phyloP scores from a whole-genome alignment of 2,888 invertebrate species.

The Elgonia sp. region DNA sequence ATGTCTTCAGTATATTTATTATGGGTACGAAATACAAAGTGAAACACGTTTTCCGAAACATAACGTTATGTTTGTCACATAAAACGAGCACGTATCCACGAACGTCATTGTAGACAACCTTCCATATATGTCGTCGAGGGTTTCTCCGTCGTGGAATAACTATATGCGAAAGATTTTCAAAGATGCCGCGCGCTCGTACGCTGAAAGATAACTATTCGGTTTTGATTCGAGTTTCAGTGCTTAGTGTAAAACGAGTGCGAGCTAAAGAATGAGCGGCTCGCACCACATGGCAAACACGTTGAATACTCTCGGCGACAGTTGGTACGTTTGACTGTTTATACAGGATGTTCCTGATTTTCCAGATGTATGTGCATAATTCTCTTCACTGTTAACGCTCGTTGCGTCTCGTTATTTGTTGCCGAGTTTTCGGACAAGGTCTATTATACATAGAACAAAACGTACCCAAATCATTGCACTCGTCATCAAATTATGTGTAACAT shows the following conservation, averaged over 20 bases:
- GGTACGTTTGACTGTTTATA: constrained; percentile 71
- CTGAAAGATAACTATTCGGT: constrained; percentile 58
- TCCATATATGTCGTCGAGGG: constrained; percentile 62
- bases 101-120: constrained; percentile 62
- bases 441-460: constrained; percentile 42
- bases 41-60: constrained; percentile 38
- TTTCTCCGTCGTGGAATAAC: constrained; percentile 51
- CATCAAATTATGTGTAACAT: constrained; percentile 34
- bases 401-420: constrained; percentile 43
- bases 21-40: constrained; percentile 55
- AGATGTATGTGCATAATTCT: constrained; percentile 70
- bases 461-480: constrained; percentile 33
- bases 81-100: constrained; percentile 44
- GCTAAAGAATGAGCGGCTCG: constrained; percentile 64
- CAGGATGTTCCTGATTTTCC: constrained; percentile 75
- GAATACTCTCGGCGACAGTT: constrained; percentile 70
- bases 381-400: constrained; percentile 53
- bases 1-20: neutral
- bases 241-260: constrained; percentile 68
- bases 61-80: constrained; percentile 43
- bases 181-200: constrained; percentile 57
- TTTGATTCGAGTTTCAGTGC: constrained; percentile 67
- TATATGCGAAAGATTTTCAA: constrained; percentile 67
- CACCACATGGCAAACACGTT: constrained; percentile 77
- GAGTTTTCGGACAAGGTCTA: constrained; percentile 50